Evolutionary conservation across 2,797 vertebrate genomes (phyloP).

Genomic region (Cygnus olor): DNA sequence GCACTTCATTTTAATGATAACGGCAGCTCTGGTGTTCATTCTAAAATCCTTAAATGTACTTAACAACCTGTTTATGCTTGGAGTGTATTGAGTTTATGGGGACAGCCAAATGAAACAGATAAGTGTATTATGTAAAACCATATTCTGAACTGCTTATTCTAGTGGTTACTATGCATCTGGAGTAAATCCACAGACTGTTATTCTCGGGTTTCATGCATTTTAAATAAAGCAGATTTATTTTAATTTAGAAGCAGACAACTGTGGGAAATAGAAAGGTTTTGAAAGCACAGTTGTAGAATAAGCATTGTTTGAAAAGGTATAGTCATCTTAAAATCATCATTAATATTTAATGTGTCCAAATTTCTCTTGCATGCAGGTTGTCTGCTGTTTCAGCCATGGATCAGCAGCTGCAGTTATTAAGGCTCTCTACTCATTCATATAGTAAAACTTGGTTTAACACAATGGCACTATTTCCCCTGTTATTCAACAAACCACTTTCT

Average conservation of each 20-base stretch:
- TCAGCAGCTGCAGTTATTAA: conserved; percentile 19
- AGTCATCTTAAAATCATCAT: conserved; percentile 21
- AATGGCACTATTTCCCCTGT: neutral
- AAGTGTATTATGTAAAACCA: conserved; percentile 67
- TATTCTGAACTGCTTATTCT: conserved; percentile 71
- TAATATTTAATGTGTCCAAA: conserved; percentile 45
- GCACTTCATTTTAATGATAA: conserved; percentile 76
- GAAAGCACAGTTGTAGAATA: neutral
- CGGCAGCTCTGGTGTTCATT: conserved; percentile 62
- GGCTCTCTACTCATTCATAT: conserved; percentile 8
- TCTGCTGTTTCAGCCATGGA: neutral
- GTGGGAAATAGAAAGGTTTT: conserved; percentile 41
- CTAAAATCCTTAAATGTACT: conserved; percentile 73
- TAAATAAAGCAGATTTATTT: conserved; percentile 59
- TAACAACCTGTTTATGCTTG: conserved; percentile 75
- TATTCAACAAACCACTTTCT: neutral
- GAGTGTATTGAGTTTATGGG: conserved; percentile 60
- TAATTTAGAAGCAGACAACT: conserved; percentile 54
- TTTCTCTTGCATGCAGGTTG: neutral
- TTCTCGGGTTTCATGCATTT: conserved; percentile 58
- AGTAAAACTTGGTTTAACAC: conserved; percentile 18
- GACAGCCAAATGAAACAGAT: conserved; percentile 70
- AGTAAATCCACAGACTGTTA: conserved; percentile 41
- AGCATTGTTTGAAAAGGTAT: conserved; percentile 28
- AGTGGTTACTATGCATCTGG: conserved; percentile 68